These are phyloP conservation scores for Eurytemora carolleeae DNA, from an alignment of 1,140 invertebrate species.

Conservation along the genomic window DNA sequence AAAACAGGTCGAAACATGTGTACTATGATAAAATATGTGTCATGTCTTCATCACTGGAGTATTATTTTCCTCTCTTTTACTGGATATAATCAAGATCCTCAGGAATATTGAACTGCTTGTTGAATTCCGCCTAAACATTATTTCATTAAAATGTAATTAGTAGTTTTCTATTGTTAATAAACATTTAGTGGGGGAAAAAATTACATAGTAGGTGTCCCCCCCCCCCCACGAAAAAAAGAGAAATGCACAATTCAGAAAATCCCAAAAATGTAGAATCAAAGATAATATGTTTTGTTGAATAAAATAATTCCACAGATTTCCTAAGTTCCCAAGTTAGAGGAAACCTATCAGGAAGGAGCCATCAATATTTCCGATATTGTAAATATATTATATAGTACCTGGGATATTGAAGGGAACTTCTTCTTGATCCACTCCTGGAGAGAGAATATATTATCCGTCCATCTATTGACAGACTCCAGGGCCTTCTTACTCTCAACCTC, in stretches of 20 bases:
- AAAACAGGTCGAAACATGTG: too few species aligned
- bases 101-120: slow-evolving; percentile 10
- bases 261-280: background rate
- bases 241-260: too few species aligned
- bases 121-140: background rate
- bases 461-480: slow-evolving; percentile 2
- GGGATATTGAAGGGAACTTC: slow-evolving; percentile 3
- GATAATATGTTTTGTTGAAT: background rate
- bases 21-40: too few species aligned
- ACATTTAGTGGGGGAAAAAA: too few species aligned
- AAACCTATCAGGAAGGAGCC: background rate
- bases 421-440: slow-evolving; percentile 8
- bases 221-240: too few species aligned
- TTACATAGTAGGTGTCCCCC: too few species aligned
- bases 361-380: background rate
- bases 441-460: slow-evolving; percentile 11
- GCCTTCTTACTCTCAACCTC: slow-evolving; percentile 3
- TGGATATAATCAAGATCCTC: slow-evolving; percentile 11
- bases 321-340: too few species aligned
- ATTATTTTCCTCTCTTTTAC: too few species aligned
- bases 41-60: too few species aligned
- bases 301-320: too few species aligned
- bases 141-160: background rate
- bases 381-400: background rate
- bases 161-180: too few species aligned